These are phyloP conservation scores for Malurus melanocephalus DNA, from an alignment of 2,113 vertebrate species.

Conservation along the genomic window DNA sequence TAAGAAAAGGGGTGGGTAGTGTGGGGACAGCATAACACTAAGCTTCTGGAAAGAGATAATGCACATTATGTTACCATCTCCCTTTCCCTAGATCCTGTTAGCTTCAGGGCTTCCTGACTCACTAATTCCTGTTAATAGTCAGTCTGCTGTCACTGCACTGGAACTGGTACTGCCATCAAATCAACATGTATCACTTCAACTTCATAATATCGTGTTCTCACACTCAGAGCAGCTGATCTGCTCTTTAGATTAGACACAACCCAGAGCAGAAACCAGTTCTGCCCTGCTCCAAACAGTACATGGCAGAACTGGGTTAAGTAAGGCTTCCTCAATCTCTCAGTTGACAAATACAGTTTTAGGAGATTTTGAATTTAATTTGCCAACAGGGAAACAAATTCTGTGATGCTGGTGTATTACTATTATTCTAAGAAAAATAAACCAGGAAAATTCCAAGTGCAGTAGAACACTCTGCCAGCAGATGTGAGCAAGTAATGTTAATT, in stretches of 20 bases:
- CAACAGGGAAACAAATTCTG: not conserved
- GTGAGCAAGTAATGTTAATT: not conserved
- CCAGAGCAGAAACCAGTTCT: not conserved
- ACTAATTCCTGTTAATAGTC: not conserved
- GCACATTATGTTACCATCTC: not conserved
- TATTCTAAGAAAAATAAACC: not conserved
- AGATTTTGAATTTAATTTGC: not conserved
- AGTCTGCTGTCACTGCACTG: not conserved
- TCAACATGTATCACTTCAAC: not conserved
- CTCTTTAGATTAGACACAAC: not conserved
- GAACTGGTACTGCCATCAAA: not conserved
- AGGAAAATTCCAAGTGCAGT: not conserved
- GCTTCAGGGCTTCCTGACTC: not conserved
- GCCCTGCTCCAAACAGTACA: not conserved
- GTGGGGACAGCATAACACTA: not conserved
- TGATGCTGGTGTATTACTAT: not conserved
- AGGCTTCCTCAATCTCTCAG: not conserved
- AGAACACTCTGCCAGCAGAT: not conserved
- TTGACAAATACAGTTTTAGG: not conserved
- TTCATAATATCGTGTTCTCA: not conserved
- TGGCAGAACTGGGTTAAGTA: not conserved
- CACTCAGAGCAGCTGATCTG: not conserved
- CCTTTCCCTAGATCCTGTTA: not conserved
- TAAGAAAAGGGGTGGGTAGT: not conserved
- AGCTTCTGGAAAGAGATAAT: not conserved